Evolutionary conservation across 2,113 vertebrate genomes (phyloP).

Genomic region (Tor tambroides): DNA sequence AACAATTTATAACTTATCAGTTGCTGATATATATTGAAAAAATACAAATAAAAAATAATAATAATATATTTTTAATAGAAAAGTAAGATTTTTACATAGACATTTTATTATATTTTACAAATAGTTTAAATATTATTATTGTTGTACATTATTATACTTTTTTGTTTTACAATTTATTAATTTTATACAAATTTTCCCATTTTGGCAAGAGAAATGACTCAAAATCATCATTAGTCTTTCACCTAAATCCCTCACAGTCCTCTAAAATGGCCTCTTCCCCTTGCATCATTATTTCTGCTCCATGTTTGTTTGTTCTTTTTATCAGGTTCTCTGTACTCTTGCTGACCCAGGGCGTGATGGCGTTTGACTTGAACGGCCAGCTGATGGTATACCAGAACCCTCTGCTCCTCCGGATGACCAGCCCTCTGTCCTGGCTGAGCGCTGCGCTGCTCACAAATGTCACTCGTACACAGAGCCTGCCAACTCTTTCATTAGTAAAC

Average conservation of each 20-base stretch:
- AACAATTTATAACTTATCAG: no score
- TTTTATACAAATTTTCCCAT: neutral
- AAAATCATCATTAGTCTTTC: constrained; percentile 28
- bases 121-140: no score
- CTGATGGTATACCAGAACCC: constrained; percentile 38
- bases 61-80: no score
- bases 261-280: constrained; percentile 39
- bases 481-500: constrained; percentile 57
- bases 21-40: no score
- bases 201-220: constrained; percentile 20
- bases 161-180: neutral
- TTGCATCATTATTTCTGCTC: constrained; percentile 36
- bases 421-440: constrained; percentile 39
- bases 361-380: constrained; percentile 35
- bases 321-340: constrained; percentile 11
- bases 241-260: constrained; percentile 52
- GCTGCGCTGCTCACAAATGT: constrained; percentile 48
- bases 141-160: no score
- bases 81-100: no score
- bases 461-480: constrained; percentile 37
- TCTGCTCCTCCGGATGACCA: constrained; percentile 37
- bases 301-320: constrained; percentile 2
- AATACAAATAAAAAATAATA: no score
- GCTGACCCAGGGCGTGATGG: neutral
- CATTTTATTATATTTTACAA: no score